phyloP scores from a whole-genome alignment of 2,888 invertebrate genomes.

The Erebia epiphron region DNA sequence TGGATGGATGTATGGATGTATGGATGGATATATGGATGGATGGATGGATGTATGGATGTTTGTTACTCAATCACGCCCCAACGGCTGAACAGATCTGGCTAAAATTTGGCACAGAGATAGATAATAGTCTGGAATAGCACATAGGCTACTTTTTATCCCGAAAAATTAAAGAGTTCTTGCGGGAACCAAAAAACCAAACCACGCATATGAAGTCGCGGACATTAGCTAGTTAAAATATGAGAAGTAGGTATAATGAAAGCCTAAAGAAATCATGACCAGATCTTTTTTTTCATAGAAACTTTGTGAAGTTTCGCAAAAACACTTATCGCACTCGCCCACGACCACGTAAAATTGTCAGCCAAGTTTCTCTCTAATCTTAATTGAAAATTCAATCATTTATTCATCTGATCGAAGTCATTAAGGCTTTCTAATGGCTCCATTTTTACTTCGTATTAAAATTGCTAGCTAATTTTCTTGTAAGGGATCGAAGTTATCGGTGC shows the following conservation, averaged over 20 bases:
- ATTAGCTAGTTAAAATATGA: not conserved
- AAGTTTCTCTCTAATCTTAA: constrained; percentile 74
- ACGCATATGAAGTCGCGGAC: no score
- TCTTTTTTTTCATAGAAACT: constrained; percentile 15
- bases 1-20: no score
- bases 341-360: constrained; percentile 66
- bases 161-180: no score
- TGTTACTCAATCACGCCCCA: no score
- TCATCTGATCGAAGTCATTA: constrained; percentile 76
- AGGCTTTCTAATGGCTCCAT: constrained; percentile 68
- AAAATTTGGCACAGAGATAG: no score
- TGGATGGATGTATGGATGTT: no score
- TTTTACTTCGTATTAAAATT: constrained; percentile 66
- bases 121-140: no score
- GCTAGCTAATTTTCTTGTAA: constrained; percentile 62
- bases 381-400: constrained; percentile 81
- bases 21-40: no score
- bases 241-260: not conserved
- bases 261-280: constrained; percentile 11
- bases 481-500: constrained; percentile 47
- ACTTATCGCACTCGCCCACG: constrained; percentile 48
- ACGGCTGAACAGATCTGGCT: no score
- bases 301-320: constrained; percentile 44
- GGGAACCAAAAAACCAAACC: no score
- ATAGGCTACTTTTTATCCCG: no score